These are phyloP conservation scores for Lepidonotus clava DNA, from an alignment of 2,888 invertebrate species.

Conservation along the genomic window DNA sequence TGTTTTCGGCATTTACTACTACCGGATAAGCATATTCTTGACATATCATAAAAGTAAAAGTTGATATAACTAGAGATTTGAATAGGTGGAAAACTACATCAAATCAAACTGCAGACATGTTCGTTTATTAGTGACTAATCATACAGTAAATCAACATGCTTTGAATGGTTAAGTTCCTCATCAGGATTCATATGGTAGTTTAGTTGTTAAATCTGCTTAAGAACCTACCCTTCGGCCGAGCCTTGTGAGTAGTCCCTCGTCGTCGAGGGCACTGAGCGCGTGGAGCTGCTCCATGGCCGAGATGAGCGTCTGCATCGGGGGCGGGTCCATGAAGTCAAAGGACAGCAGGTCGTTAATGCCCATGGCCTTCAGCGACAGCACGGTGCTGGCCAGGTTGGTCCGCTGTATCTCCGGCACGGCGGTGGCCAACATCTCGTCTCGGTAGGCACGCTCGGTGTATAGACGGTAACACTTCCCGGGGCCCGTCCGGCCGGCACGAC, in stretches of 20 bases:
- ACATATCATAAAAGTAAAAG: no score
- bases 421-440: constrained; percentile 95
- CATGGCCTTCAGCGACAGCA: constrained; percentile 97
- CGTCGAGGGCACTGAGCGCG: constrained; percentile 97
- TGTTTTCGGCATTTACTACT: no score
- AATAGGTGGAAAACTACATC: no score
- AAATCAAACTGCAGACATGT: no score
- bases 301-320: constrained; percentile 97
- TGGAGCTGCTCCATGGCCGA: constrained; percentile 98
- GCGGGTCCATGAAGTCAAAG: constrained; percentile 99
- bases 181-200: no score
- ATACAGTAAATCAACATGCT: no score
- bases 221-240: constrained; percentile 84
- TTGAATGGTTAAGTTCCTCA: no score
- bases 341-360: constrained; percentile 98
- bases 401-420: constrained; percentile 98
- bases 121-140: no score
- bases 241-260: constrained; percentile 84
- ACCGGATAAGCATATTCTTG: no score
- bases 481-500: constrained; percentile 97
- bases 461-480: constrained; percentile 98
- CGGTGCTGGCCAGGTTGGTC: constrained; percentile 97
- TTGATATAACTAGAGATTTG: no score
- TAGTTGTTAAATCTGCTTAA: no score
- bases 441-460: constrained; percentile 98